Evolutionary conservation across 2,888 invertebrate genomes (phyloP), one percentile per base, ranked within the genome.

Genomic region (Nasonia oneida): DNA sequence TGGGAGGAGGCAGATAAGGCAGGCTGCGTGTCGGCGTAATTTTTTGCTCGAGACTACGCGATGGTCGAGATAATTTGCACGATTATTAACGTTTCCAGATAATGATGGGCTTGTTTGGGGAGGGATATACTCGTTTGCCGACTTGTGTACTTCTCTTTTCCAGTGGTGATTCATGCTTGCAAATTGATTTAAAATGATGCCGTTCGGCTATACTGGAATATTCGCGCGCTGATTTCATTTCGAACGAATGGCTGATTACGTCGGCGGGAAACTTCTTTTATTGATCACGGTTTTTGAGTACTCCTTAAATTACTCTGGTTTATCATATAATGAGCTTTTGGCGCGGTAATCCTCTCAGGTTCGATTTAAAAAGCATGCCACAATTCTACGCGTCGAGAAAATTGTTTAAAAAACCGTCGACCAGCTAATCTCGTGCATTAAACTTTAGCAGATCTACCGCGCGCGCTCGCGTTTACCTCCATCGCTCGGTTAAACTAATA

Each of bases 1-100:
- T 14, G 76, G n/a, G 47, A 33, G 78, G 23, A 15, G n/a, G 64
- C 18, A 23, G 57, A 61, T 61, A 61, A 61, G 57, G 57, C 57
- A 23, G n/a, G 57, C 57, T 61, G 57, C 57, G 57, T 57, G 57
- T 57, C 6, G 57, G n/a, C 3, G 3, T 37, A 37, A 64, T 78
- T 29, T 64, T 29, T 57, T 50, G 50, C n/a, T 10, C 12, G 47
- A 47, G 10, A 4, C 29, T 29, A 29, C 14, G 5, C 76, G 37
- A 50, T 8, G 37, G 50, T 10, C 2, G 57, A 64, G 64, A 78
- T 78, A 61, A 47, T 78, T 78, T 23, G 64, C 14, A 5, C n/a
- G 77, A 61, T 77, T 77, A 64, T 77, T 77, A 77, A 39, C 64
- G 77, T 33, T 70, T 76, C 37, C 23, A 18, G n/a, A 37, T 76